Evolutionary conservation across 2,113 vertebrate species (phyloP).

Genomic region (Guaruba guarouba): DNA sequence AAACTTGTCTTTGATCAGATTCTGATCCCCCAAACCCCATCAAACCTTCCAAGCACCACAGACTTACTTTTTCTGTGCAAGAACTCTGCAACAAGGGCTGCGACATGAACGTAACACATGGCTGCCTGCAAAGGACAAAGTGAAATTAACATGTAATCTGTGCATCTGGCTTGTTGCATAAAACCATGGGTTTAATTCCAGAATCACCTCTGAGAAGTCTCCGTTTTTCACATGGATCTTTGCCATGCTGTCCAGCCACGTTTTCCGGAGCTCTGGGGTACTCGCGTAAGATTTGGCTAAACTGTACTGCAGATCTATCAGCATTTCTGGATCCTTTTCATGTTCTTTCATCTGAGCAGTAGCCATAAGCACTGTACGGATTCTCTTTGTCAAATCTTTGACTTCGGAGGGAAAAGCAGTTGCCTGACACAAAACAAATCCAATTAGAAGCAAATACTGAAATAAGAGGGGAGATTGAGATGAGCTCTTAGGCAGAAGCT

Average conservation of each 20-base stretch:
- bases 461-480: not conserved
- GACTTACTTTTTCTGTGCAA: constrained; percentile 93
- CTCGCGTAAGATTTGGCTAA: constrained; percentile 96
- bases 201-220: constrained; percentile 90
- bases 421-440: constrained; percentile 71
- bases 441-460: not conserved
- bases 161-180: not conserved
- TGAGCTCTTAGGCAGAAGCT: not conserved
- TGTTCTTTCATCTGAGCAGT: constrained; percentile 98
- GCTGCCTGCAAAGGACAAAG: constrained; percentile 82
- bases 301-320: constrained; percentile 95
- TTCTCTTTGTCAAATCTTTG: constrained; percentile 94
- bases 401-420: constrained; percentile 93
- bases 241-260: constrained; percentile 98
- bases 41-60: not conserved
- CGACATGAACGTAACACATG: constrained; percentile 94
- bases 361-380: constrained; percentile 97
- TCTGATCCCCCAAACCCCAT: not conserved
- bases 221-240: constrained; percentile 94
- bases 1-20: not conserved
- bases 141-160: not conserved
- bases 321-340: constrained; percentile 94
- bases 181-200: not conserved
- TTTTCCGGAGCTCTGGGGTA: constrained; percentile 93
- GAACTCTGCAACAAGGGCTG: constrained; percentile 93